phyloP scores from a whole-genome alignment of 2,797 vertebrate genomes.

The Coregonus ussuriensis region DNA sequence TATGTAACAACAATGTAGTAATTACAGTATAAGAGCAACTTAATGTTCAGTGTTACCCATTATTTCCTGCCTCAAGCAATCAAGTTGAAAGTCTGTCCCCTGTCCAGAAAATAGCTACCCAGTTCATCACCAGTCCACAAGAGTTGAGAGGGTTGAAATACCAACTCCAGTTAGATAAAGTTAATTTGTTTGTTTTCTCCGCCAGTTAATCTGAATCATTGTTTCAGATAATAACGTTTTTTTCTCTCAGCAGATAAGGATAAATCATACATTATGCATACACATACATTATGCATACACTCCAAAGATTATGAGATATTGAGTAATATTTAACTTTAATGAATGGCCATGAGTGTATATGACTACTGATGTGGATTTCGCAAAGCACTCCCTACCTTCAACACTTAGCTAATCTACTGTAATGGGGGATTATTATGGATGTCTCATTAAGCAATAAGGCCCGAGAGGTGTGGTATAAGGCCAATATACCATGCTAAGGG shows the following conservation, averaged over 20 bases:
- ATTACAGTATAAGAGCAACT: neutral
- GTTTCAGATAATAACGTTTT: neutral
- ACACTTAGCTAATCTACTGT: no score
- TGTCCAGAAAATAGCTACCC: neutral
- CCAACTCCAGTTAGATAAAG: neutral
- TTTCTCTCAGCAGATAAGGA: neutral
- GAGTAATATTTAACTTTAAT: neutral
- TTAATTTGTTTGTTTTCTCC: neutral
- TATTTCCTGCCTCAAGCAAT: neutral
- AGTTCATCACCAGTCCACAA: neutral
- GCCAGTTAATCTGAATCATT: neutral
- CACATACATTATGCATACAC: neutral
- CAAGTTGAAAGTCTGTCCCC: neutral
- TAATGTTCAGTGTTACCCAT: neutral
- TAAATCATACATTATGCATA: neutral
- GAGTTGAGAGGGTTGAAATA: neutral
- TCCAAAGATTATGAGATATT: neutral
- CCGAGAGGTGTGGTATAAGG: no score
- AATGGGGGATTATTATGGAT: no score
- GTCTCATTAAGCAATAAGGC: no score
- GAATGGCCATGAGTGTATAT: neutral
- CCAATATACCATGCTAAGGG: no score
- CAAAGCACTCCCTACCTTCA: no score
- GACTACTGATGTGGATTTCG: neutral
- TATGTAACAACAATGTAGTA: neutral